Conservation (phyloP, 2,797 vertebrate species). For the Acanthopagrus latus region DNA sequence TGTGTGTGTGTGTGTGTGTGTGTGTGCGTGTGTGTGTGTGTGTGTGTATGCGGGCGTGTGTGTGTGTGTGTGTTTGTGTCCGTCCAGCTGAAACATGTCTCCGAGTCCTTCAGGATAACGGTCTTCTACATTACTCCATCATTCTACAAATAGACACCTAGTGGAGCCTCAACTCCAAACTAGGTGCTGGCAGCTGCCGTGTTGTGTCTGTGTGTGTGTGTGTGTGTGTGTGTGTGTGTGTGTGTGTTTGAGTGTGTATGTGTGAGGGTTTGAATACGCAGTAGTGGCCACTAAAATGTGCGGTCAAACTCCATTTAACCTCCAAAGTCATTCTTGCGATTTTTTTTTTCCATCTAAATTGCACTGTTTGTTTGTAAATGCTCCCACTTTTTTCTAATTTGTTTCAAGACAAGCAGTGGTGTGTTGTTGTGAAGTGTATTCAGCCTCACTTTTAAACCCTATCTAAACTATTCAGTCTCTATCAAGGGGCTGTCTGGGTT, state of each 20-base stretch:
- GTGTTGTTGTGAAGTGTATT: not conserved
- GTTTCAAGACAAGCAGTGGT: not conserved
- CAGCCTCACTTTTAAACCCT: not conserved
- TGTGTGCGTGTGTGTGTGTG: conserved; percentile 5
- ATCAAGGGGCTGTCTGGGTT: not conserved
- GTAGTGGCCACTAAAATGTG: conserved; percentile 36
- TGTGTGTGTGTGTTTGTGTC: conserved; percentile 35
- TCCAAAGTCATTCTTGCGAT: conserved; percentile 15
- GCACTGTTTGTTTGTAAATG: not conserved
- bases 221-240: conserved; percentile 20
- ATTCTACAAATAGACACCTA: conserved; percentile 87
- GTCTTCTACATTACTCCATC: conserved; percentile 71
- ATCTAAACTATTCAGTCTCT: not conserved
- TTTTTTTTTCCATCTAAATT: not conserved
- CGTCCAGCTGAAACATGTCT: conserved; percentile 49
- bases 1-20: conserved; percentile 13
- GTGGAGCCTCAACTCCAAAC: conserved; percentile 84
- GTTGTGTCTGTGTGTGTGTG: conserved; percentile 51
- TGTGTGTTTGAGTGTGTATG: not conserved
- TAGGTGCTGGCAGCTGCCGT: conserved; percentile 87
- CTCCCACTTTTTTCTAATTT: not conserved
- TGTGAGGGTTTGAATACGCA: conserved; percentile 65
- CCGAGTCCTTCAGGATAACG: conserved; percentile 47
- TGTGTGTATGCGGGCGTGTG: not conserved
- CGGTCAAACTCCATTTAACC: conserved; percentile 19